phyloP scores from a whole-genome alignment of 1,140 invertebrate genomes.

The Ceratitis capitata region DNA sequence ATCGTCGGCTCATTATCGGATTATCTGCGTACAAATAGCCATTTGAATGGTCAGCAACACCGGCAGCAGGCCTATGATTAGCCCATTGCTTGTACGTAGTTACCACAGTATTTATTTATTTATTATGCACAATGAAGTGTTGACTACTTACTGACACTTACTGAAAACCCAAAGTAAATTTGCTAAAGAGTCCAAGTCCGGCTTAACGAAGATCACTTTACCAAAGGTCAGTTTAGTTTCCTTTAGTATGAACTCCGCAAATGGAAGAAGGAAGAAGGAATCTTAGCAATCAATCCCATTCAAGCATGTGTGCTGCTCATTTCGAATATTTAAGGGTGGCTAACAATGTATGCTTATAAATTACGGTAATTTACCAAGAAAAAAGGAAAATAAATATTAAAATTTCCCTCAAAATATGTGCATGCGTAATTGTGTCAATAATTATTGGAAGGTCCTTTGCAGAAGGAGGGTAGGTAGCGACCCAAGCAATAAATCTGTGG shows the following conservation, averaged over 20 bases:
- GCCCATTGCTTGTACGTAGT: neutral
- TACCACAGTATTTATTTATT: neutral
- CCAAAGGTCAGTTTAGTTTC: neutral
- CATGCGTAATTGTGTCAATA: neutral
- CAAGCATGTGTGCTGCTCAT: neutral
- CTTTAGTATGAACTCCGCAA: neutral
- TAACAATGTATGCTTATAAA: neutral
- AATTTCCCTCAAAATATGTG: slow-evolving; percentile 48
- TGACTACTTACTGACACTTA: neutral
- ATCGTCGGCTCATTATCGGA: neutral
- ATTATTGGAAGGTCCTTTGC: neutral
- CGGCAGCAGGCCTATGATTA: neutral
- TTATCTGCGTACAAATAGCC: neutral
- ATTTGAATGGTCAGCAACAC: neutral
- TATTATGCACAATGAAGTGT: neutral
- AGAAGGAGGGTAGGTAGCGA: slow-evolving; percentile 44
- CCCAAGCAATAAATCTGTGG: slow-evolving; percentile 59
- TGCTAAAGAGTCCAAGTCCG: neutral
- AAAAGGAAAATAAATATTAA: slow-evolving; percentile 51
- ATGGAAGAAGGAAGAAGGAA: too few relatives aligned
- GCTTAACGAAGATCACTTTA: neutral
- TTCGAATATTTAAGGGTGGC: slow-evolving; percentile 1
- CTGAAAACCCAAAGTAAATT: neutral
- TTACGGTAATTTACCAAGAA: slow-evolving; percentile 5
- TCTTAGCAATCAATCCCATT: neutral